A percentile compares a stretch with the other conserved stretches of the same genome.
Conservation (phyloP, 2,113 vertebrate genomes). For the Gymnorhina tibicen region DNA sequence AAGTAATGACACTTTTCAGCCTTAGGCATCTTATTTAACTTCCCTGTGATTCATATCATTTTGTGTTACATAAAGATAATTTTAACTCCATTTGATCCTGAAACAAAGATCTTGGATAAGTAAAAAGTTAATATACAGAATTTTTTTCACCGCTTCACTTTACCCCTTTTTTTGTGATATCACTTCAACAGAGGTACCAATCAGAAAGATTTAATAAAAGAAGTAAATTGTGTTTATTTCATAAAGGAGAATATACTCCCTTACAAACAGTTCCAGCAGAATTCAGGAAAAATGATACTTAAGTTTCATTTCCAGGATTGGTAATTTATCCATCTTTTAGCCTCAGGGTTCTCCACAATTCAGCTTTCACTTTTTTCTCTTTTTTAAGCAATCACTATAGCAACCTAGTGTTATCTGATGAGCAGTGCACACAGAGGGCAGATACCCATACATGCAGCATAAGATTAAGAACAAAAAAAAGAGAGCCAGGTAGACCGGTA, state of each 20-base stretch:
- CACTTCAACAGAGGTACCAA: neutral
- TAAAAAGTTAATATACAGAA: neutral
- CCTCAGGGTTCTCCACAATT: neutral
- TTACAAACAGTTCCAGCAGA: neutral
- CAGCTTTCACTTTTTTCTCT: neutral
- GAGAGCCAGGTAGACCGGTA: neutral
- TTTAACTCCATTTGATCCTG: neutral
- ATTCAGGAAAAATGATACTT: neutral
- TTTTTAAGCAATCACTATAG: slow-evolving; percentile 45
- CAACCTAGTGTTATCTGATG: slow-evolving; percentile 25
- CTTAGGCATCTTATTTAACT: neutral
- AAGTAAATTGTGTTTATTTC: neutral
- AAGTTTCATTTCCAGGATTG: neutral
- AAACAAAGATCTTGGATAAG: neutral
- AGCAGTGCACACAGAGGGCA: neutral
- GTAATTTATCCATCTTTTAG: slow-evolving; percentile 21
- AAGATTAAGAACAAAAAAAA: neutral
- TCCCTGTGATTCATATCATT: neutral
- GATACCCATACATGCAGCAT: neutral
- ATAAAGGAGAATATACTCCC: neutral
- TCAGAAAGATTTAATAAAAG: neutral
- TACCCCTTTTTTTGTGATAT: neutral
- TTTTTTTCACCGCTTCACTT: neutral
- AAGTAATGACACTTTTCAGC: neutral
- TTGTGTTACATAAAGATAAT: neutral